These are phyloP conservation scores for Luidia sarsii DNA, from an alignment of 53 echinoderm and acorn worm genomes.

Conservation along the genomic window DNA sequence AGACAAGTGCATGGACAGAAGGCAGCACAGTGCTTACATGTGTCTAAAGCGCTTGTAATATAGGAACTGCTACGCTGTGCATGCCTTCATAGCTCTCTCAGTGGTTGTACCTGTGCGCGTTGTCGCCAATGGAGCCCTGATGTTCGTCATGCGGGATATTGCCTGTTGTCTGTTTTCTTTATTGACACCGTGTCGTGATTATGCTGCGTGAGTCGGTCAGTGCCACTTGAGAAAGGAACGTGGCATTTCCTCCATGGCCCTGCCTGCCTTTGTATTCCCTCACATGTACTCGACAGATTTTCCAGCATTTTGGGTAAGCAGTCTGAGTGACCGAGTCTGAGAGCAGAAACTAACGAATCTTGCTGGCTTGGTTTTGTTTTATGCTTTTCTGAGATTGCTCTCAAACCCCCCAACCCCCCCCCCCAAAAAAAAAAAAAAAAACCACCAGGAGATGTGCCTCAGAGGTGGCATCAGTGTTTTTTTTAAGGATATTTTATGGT, in stretches of 20 bases:
- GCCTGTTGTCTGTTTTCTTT: background rate
- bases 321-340: no score
- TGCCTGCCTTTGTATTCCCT: constrained; percentile 46
- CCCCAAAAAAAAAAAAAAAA: no score
- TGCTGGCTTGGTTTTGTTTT: no score
- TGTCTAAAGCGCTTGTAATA: background rate
- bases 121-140: background rate
- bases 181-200: no score
- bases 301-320: constrained; percentile 49
- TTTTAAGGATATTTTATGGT: no score
- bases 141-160: background rate
- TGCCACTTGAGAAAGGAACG: background rate
- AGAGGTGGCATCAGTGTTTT: no score
- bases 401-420: no score
- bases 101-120: background rate
- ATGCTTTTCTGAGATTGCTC: no score
- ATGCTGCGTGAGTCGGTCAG: no score
- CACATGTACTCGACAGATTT: constrained; percentile 29
- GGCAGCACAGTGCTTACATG: constrained; percentile 9
- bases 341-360: no score
- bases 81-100: background rate
- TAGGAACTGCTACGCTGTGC: background rate
- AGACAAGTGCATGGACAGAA: background rate
- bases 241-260: constrained; percentile 28
- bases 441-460: no score